A percentile compares a stretch with the other conserved stretches of the same genome.
These are phyloP conservation scores for Arizona elegans DNA, from an alignment of 2,113 vertebrate genomes.

Conservation along the genomic window DNA sequence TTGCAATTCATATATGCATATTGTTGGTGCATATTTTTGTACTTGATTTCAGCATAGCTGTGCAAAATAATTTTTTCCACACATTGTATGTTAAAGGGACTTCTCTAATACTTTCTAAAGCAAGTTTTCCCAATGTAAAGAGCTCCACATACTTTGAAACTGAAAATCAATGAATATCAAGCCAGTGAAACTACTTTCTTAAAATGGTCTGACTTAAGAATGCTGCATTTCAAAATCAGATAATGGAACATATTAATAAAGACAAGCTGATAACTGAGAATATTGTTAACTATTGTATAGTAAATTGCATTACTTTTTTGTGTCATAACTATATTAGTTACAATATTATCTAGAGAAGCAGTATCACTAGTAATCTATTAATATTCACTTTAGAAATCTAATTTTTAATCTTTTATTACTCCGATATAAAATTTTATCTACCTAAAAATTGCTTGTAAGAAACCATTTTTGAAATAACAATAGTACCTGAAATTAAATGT, in stretches of 20 bases:
- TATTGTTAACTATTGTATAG: slow-evolving; percentile 16
- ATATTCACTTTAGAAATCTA: slow-evolving; percentile 9
- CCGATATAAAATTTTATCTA: not conserved
- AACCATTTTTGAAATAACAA: slow-evolving; percentile 13
- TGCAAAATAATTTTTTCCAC: not conserved
- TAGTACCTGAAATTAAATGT: slow-evolving; percentile 31
- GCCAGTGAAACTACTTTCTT: not conserved
- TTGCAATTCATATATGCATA: not conserved
- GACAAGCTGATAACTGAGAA: slow-evolving; percentile 23
- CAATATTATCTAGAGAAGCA: slow-evolving; percentile 11
- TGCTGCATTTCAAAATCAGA: slow-evolving; percentile 18
- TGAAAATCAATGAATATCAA: not conserved
- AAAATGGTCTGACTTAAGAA: not conserved
- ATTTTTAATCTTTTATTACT: slow-evolving; percentile 22
- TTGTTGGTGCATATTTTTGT: not conserved
- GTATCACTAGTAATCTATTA: not conserved
- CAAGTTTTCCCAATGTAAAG: not conserved
- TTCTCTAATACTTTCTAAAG: not conserved
- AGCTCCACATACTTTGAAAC: not conserved
- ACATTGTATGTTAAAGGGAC: not conserved
- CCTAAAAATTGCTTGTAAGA: slow-evolving; percentile 4
- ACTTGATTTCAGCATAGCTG: not conserved
- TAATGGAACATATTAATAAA: slow-evolving; percentile 36
- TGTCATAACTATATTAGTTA: slow-evolving; percentile 29
- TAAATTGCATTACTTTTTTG: slow-evolving; percentile 25